Evolutionary conservation across 2,888 invertebrate species (phyloP), one percentile per base, ranked within the genome.

Genomic region (Phyto melanocephala): DNA sequence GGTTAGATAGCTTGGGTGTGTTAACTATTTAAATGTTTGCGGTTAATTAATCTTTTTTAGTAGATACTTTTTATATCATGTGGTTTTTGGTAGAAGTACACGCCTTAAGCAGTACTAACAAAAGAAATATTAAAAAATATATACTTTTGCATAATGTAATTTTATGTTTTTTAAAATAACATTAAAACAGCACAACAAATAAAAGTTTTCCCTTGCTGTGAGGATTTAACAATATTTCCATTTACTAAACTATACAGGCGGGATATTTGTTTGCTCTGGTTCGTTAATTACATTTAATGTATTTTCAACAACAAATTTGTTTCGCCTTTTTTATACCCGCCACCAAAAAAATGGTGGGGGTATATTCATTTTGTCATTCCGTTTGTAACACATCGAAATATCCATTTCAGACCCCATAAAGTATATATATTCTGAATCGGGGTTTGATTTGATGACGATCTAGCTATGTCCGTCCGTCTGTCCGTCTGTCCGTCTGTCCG

Each of bases 11-110:
- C 24, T 67, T 79, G 79, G 82, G 82, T 76, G 82, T 82, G 82
- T 79, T 82, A 45, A 47, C 71, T 76, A 67, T 79, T 82, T 76
- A 76, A 82, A 82, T 79, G 82, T 79, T 82, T 82, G 79, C 79
- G 79, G 82, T 79, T 82, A 82, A 82, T 82, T 82, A 82, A 82
- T 82, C 82, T 79, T 79, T 82, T 82, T 79, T 71, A 60, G 71
- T 70, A 62, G 40, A 71, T 82, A 67, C 17, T 50, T 62, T 78
- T 79, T 65, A 13, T 60, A 70, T 56, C 42, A 42, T 79, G 65
- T 54, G 70, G 50, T 71, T 79, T 71, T 82, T 63, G 56, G 33
- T 75, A 68, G 63, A 72, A 33, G 74, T 35, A 50, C 74, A 78
- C 81, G 70, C 79, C 74, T 75, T 82, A 40, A n/a, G 10, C 20